A percentile compares a stretch with the other conserved stretches of the same genome.
phyloP scores from a whole-genome alignment of 2,113 vertebrate species.

The Nannospalax galili region DNA sequence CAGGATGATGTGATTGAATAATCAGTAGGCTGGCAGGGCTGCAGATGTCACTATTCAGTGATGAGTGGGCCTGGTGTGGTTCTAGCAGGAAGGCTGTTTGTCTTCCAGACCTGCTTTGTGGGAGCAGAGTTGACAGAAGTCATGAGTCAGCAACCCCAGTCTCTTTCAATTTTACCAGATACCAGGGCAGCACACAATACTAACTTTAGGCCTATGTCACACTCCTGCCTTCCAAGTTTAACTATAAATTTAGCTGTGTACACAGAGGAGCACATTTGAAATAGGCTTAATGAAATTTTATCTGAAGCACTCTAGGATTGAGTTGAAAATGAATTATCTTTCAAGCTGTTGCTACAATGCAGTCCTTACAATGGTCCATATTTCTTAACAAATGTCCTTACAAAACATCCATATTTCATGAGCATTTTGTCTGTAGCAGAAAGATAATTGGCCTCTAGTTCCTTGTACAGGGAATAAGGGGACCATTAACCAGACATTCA shows the following conservation, averaged over 20 bases:
- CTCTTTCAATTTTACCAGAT: too few species aligned
- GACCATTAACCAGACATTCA: not conserved
- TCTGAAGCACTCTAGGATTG: slow-evolving; percentile 11
- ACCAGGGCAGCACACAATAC: not conserved
- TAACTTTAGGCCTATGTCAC: not conserved
- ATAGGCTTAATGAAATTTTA: slow-evolving; percentile 13
- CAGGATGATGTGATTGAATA: not conserved
- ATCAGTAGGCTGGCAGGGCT: not conserved
- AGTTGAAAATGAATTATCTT: not conserved
- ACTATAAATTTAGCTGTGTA: not conserved
- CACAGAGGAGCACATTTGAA: not conserved
- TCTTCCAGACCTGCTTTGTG: too few species aligned
- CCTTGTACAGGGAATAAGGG: slow-evolving; percentile 55
- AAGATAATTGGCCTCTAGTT: slow-evolving; percentile 74
- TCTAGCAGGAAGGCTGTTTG: not conserved
- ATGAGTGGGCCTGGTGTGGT: not conserved
- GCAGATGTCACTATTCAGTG: too few species aligned
- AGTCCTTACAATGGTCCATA: not conserved
- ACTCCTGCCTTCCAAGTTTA: not conserved
- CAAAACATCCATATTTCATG: slow-evolving; percentile 66
- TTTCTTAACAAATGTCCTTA: slow-evolving; percentile 62
- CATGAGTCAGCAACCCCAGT: fast-evolving
- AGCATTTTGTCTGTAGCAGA: slow-evolving; percentile 65
- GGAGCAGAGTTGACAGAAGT: not conserved
- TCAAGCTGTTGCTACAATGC: not conserved